Evolutionary conservation across 2,888 invertebrate genomes (phyloP).

Genomic region (Aspidapion aeneum): DNA sequence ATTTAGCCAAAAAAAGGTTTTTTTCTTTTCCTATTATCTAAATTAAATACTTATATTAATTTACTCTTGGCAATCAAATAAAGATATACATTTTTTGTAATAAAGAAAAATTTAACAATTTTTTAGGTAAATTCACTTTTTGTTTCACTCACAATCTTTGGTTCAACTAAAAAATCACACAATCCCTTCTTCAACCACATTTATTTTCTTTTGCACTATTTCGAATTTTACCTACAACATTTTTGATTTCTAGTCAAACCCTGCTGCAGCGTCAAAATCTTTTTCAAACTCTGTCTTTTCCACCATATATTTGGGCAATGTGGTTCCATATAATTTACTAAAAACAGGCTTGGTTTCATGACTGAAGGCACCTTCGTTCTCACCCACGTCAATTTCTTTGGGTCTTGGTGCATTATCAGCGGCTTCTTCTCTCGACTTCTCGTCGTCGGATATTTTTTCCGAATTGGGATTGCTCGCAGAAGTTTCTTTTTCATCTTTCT

Average conservation of each 20-base stretch:
- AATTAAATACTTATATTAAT: no score
- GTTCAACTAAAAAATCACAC: background rate
- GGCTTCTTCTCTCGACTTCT: conserved; percentile 38
- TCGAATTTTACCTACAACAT: background rate
- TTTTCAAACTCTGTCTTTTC: conserved; percentile 64
- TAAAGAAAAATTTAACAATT: no score
- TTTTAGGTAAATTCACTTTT: no score
- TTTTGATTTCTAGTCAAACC: conserved; percentile 22
- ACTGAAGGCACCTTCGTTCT: conserved; percentile 60
- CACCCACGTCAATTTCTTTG: conserved; percentile 53
- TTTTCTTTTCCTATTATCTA: no score
- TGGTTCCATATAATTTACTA: conserved; percentile 60
- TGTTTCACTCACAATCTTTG: no score
- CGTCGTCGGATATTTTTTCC: conserved; percentile 10
- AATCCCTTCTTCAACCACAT: background rate
- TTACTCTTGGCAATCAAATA: no score
- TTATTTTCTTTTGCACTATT: background rate
- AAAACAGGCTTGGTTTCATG: conserved; percentile 64
- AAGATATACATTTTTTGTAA: no score
- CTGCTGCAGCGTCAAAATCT: conserved; percentile 57
- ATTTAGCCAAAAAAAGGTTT: no score
- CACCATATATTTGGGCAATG: conserved; percentile 66
- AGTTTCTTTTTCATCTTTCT: conserved; percentile 32
- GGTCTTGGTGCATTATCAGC: conserved; percentile 36
- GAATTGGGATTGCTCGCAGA: conserved; percentile 9